Evolutionary conservation across 2,797 vertebrate genomes (phyloP).

Genomic region (Orestias chungarensis): DNA sequence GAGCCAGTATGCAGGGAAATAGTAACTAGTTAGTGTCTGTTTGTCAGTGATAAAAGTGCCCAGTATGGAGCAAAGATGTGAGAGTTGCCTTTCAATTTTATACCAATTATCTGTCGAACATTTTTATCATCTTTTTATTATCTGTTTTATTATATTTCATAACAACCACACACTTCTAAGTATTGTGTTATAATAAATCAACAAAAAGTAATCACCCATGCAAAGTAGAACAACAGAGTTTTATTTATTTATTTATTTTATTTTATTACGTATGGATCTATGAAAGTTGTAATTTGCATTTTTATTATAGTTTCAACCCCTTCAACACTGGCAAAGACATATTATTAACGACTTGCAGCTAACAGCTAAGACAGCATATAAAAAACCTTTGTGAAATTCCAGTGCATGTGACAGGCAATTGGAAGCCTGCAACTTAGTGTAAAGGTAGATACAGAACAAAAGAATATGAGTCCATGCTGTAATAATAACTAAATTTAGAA

Average conservation of each 20-base stretch:
- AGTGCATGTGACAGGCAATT: neutral
- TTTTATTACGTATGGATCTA: no score
- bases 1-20: slow-evolving; percentile 21
- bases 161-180: neutral
- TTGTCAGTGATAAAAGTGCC: slow-evolving; percentile 14
- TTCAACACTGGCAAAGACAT: neutral
- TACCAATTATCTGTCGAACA: neutral
- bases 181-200: no score
- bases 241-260: no score
- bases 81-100: neutral
- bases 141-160: neutral
- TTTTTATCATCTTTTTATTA: neutral
- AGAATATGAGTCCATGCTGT: neutral
- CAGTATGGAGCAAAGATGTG: neutral
- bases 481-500: no score
- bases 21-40: neutral
- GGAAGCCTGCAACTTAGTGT: neutral
- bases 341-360: neutral
- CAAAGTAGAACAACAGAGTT: no score
- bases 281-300: neutral
- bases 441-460: neutral
- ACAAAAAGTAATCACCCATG: no score
- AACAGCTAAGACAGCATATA: neutral
- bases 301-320: neutral
- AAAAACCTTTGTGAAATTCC: neutral